These are phyloP conservation scores for Gracilinanus agilis DNA, from an alignment of 2,113 vertebrate species.

Conservation along the genomic window DNA sequence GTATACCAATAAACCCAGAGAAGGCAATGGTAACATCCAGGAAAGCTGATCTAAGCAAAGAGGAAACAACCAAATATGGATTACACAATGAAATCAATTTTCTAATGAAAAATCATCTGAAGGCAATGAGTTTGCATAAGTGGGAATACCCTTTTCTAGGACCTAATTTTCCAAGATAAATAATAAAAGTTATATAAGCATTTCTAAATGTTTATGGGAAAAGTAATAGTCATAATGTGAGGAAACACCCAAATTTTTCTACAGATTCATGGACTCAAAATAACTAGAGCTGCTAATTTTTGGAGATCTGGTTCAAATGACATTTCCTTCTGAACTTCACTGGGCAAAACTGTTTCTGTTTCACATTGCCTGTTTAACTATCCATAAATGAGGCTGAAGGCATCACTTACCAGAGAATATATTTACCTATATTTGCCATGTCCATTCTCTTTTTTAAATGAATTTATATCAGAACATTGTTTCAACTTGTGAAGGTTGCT, in stretches of 20 bases:
- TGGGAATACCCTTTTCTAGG: constrained; percentile 64
- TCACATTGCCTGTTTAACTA: constrained; percentile 40
- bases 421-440: background rate
- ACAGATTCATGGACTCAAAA: constrained; percentile 57
- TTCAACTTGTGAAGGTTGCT: background rate
- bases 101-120: constrained; percentile 53
- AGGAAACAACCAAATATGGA: constrained; percentile 58
- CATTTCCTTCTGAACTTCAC: constrained; percentile 64
- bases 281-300: constrained; percentile 60
- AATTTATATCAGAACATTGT: background rate
- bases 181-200: constrained; percentile 28
- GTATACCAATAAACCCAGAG: background rate
- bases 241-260: constrained; percentile 71
- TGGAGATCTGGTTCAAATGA: constrained; percentile 49
- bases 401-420: constrained; percentile 21
- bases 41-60: constrained; percentile 51
- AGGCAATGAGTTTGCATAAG: background rate
- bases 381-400: constrained; percentile 17
- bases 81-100: constrained; percentile 27
- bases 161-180: constrained; percentile 56
- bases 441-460: constrained; percentile 50
- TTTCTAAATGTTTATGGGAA: constrained; percentile 55
- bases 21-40: constrained; percentile 53
- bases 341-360: constrained; percentile 62
- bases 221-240: constrained; percentile 36